A percentile compares a stretch with the other conserved stretches of the same genome.
phyloP scores from a whole-genome alignment of 2,797 vertebrate species.

The Ataeniobius toweri region DNA sequence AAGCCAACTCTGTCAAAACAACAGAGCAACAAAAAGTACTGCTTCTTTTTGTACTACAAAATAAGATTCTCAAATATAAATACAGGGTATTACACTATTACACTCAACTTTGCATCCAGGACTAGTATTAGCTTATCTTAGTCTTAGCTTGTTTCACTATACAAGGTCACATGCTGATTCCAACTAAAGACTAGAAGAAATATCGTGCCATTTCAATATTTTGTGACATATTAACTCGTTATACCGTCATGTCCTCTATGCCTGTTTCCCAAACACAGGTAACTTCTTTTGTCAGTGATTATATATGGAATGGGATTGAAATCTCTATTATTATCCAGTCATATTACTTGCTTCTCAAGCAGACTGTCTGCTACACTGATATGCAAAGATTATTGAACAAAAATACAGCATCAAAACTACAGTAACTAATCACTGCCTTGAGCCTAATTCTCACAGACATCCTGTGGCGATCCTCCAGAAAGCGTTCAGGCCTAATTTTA shows the following conservation, averaged over 20 bases:
- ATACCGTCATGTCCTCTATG: neutral
- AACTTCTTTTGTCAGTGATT: neutral
- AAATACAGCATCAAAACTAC: slow-evolving; percentile 46
- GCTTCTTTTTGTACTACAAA: neutral
- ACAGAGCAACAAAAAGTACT: neutral
- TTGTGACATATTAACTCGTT: neutral
- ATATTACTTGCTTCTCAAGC: slow-evolving; percentile 8
- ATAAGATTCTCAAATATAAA: neutral
- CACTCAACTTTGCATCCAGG: neutral
- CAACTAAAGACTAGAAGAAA: neutral
- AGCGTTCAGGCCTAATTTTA: slow-evolving; percentile 67
- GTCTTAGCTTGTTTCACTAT: neutral
- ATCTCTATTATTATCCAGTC: slow-evolving; percentile 31
- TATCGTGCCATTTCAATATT: neutral
- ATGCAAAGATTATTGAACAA: slow-evolving; percentile 46
- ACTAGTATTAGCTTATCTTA: neutral
- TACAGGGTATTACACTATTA: neutral
- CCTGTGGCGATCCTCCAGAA: slow-evolving; percentile 63
- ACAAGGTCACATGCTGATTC: neutral
- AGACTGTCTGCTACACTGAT: slow-evolving; percentile 30
- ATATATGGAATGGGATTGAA: neutral
- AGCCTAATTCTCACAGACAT: slow-evolving; percentile 67
- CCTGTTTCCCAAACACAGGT: neutral
- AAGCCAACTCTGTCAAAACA: neutral
- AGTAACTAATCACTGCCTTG: slow-evolving; percentile 63